Base-by-base conservation (phyloP, 2,797 vertebrate species). In the Numenius phaeopus region DNA sequence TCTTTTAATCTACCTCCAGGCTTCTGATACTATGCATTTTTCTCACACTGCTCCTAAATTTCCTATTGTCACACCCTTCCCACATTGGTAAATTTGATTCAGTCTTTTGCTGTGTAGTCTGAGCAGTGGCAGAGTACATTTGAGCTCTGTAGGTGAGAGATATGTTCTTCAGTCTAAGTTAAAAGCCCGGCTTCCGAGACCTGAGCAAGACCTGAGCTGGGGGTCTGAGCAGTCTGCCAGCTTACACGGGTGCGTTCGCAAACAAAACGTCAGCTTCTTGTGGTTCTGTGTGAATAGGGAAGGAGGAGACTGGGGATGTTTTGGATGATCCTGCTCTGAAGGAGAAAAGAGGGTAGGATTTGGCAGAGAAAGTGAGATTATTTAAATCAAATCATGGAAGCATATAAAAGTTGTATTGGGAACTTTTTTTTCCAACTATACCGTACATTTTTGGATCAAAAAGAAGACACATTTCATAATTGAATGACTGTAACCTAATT, bases 231-330 rank as follows among this genome's bases (percentile, higher is more conserved):
- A 18, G 29, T 13, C 16, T 26, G n/a, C 22, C n/a, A 18, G 29
- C 5, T 29, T 27, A 14, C 32, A 39, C 3, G 4, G 16, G 32
- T 24, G 4, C 3, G 0, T 23, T 88, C 54, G 24, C 15, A 29
- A 54, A 44, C 9, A 37, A 22, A 46, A 22, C 3, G 1, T 27
- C 46, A 64, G 11, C 20, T 83, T 50, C 37, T 52, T 73, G 14
- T 37, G 19, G 16, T 61, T 67, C 58, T 50, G 11, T 42, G 19
- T 70, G 72, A 88, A 37, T 7, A 64, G 13, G 7, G 26, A 65
- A 65, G 75, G 76, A 16, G 12, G 27, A 90, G 15, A 23, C 8
- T 44, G 17, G 40, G 9, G 14, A n/a, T n/a, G 2, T 52, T 87
- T 42, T 30, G 29, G 34, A 19, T 76, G 54, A 30, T 67, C 9